phyloP scores from a whole-genome alignment of 2,113 vertebrate genomes.

The Rhabdomys dilectus region DNA sequence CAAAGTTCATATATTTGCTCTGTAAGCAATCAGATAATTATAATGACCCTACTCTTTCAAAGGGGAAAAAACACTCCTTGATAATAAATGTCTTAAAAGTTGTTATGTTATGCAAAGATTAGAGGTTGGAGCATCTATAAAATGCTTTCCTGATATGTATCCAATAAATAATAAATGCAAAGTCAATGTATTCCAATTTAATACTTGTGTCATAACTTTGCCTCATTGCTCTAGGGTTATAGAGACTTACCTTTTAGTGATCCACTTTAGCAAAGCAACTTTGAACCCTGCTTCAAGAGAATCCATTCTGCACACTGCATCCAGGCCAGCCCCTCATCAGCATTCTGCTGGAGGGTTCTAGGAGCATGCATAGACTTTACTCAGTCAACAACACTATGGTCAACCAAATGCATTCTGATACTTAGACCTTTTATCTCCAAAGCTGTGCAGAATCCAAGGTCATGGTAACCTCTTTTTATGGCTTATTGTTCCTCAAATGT shows the following conservation, averaged over 20 bases:
- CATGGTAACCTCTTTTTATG: conserved; percentile 59
- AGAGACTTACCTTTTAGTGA: conserved; percentile 71
- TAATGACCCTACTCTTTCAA: conserved; percentile 36
- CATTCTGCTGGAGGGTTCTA: conserved; percentile 53
- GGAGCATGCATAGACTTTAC: conserved; percentile 74
- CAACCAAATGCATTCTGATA: conserved; percentile 70
- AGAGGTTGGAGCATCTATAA: conserved; percentile 71
- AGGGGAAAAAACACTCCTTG: conserved; percentile 1
- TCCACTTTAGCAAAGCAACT: conserved; percentile 65
- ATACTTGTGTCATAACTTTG: conserved; percentile 70
- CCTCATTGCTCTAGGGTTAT: conserved; percentile 36
- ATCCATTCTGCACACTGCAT: neutral
- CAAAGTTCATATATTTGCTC: conserved; percentile 48
- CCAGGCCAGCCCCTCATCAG: conserved; percentile 61
- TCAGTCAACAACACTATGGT: conserved; percentile 77
- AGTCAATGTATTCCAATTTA: conserved; percentile 73
- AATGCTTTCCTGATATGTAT: conserved; percentile 75
- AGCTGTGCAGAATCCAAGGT: conserved; percentile 77
- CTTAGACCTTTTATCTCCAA: conserved; percentile 81
- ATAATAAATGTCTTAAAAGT: conserved; percentile 64
- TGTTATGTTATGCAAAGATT: conserved; percentile 60
- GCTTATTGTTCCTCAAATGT: conserved; percentile 72
- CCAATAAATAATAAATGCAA: conserved; percentile 75
- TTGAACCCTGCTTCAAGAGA: conserved; percentile 59
- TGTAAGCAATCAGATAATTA: conserved; percentile 52